Percentiles rank a stretch among this genome's conserved stretches.
Conservation (phyloP, 2,797 vertebrate species). For the Heterohyrax brucei region DNA sequence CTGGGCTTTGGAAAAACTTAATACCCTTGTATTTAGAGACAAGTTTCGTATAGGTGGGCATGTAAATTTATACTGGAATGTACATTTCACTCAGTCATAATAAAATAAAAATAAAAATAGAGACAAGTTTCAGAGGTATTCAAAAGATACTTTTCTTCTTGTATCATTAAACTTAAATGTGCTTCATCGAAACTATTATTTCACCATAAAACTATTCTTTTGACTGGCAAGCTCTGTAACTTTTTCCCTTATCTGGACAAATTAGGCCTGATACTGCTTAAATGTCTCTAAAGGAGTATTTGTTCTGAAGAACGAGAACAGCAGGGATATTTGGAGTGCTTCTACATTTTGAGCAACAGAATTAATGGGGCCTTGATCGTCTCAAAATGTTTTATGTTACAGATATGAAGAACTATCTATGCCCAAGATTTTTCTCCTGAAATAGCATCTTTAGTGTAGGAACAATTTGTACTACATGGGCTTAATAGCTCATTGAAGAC, state of each 20-base stretch:
- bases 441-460: conserved; percentile 82
- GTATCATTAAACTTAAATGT: conserved; percentile 76
- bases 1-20: conserved; percentile 34
- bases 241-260: conserved; percentile 79
- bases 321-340: conserved; percentile 70
- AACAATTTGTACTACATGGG: conserved; percentile 83
- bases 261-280: conserved; percentile 76
- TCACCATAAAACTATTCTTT: conserved; percentile 79
- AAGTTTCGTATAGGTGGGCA: conserved; percentile 58
- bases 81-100: too few relatives aligned
- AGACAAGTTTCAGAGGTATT: conserved; percentile 79
- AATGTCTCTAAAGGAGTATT: conserved; percentile 83
- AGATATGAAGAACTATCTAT: conserved; percentile 80
- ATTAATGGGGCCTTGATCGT: conserved; percentile 82
- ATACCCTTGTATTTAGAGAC: conserved; percentile 63
- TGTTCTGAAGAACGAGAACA: conserved; percentile 84
- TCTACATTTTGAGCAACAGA: conserved; percentile 82
- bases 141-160: conserved; percentile 28
- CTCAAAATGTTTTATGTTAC: conserved; percentile 81
- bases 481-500: conserved; percentile 79
- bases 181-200: conserved; percentile 82
- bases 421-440: conserved; percentile 77
- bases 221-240: conserved; percentile 77
- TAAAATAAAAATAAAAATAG: neutral
- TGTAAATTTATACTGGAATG: too few relatives aligned